Base-by-base conservation (phyloP, 2,113 vertebrate genomes). In the Petromus typicus region DNA sequence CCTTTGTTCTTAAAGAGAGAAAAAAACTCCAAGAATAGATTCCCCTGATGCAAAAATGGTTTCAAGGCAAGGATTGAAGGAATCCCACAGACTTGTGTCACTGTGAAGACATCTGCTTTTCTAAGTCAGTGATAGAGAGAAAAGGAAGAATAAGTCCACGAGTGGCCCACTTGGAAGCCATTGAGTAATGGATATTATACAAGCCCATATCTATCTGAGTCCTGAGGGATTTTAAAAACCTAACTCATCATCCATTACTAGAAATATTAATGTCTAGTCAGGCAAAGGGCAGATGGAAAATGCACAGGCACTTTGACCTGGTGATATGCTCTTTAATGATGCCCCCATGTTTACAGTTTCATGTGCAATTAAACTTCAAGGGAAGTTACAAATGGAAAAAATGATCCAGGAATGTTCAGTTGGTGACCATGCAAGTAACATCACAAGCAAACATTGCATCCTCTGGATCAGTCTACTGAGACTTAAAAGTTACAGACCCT, bases 311-410 rank as follows among this genome's bases (percentile, higher is more conserved):
- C 37, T 86, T 43, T 93, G 73, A 22, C 81, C 61, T 95, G 48
- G 0, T 67, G n/a, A 30, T 13, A 64, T 16, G 54, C 67, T 82
- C 34, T 51, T 78, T 43, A 71, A 85, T 43, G 30, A 57, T 30
- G 25, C 18, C 56, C 43, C 64, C 66, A 4, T 69, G 63, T 92
- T 90, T 88, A 78, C 34, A 87, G 75, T 87, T 90, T 43, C 45
- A 37, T 63, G 22, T 87, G 45, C n/a, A 89, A 95, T 51, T 80
- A 90, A 91, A 75, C 73, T 91, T 80, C 34, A 89, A 45, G 48
- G 27, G 23, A 90, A 87, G 71, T 73, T 78, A 54, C 43, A 85
- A 84, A 11, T 64, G 17, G 59, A 40, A 12, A 67, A 25, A 37
- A 18, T 86, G 25, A 71, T 32, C 27, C 16, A 56, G 82, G 73